These are phyloP conservation scores for Strigamia transsilvanica DNA, from an alignment of 2,888 invertebrate species.

Conservation along the genomic window DNA sequence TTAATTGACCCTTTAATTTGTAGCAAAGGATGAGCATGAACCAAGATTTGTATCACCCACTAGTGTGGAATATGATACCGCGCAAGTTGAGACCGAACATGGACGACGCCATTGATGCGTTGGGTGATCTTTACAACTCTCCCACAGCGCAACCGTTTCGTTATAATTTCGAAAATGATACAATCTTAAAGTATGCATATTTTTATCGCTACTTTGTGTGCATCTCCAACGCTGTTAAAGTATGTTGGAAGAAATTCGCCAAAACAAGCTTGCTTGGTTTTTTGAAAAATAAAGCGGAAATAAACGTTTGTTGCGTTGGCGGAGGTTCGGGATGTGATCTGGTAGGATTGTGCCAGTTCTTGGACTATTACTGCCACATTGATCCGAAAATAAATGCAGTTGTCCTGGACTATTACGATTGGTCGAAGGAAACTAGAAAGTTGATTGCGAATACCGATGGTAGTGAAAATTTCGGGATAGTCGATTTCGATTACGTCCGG, in stretches of 20 bases:
- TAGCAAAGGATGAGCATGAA: no score
- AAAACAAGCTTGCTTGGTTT: no score
- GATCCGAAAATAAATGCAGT: not conserved
- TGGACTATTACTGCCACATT: not conserved
- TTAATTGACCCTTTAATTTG: no score
- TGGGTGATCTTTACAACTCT: not conserved
- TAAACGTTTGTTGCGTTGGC: not conserved
- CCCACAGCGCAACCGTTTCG: not conserved
- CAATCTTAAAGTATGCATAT: not conserved
- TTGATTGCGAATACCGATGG: not conserved
- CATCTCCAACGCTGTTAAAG: not conserved
- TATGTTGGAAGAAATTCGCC: not conserved
- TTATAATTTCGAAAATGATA: not conserved
- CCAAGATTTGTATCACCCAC: no score
- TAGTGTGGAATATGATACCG: not conserved
- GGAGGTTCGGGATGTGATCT: not conserved
- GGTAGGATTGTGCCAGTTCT: not conserved
- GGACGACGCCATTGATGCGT: not conserved
- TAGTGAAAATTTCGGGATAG: not conserved
- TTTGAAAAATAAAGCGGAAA: no score
- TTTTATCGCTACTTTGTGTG: not conserved
- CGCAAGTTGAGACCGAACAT: not conserved
- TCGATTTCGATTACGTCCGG: not conserved
- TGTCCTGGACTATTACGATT: not conserved
- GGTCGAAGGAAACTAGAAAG: not conserved